Evolutionary conservation across 2,113 vertebrate genomes (phyloP).

Genomic region (Antechinus flavipes): DNA sequence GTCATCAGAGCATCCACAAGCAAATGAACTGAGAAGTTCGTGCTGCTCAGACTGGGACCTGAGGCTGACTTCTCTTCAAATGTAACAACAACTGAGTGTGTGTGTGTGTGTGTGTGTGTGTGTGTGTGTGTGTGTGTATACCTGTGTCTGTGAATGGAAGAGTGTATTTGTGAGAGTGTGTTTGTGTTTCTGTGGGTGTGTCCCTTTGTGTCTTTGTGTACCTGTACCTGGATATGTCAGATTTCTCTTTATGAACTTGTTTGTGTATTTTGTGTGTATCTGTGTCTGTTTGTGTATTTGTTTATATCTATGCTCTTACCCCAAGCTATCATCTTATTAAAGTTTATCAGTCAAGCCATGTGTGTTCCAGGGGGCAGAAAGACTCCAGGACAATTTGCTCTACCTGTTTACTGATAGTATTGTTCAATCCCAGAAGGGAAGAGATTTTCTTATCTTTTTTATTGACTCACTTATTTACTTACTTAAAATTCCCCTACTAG

Average conservation of each 20-base stretch:
- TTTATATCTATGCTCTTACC: background rate
- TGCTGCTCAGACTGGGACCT: background rate
- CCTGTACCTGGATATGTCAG: background rate
- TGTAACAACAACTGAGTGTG: constrained; percentile 7
- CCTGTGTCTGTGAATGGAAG: background rate
- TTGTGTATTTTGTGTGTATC: background rate
- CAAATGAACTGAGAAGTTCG: constrained; percentile 34
- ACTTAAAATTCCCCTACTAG: background rate
- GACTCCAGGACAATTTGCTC: background rate
- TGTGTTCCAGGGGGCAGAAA: background rate
- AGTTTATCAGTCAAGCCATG: background rate
- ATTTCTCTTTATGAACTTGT: background rate
- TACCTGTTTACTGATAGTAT: background rate
- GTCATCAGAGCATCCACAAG: background rate
- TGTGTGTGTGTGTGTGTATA: constrained; percentile 2
- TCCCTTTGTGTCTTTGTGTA: background rate
- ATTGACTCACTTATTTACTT: background rate
- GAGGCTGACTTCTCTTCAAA: background rate
- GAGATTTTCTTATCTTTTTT: background rate
- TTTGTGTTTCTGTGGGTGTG: background rate
- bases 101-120: background rate
- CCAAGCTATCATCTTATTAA: background rate
- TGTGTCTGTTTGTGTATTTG: background rate
- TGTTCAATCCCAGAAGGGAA: background rate
- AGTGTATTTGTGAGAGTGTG: background rate